phyloP scores from a whole-genome alignment of 2,888 invertebrate species.

The Clostera curtula region DNA sequence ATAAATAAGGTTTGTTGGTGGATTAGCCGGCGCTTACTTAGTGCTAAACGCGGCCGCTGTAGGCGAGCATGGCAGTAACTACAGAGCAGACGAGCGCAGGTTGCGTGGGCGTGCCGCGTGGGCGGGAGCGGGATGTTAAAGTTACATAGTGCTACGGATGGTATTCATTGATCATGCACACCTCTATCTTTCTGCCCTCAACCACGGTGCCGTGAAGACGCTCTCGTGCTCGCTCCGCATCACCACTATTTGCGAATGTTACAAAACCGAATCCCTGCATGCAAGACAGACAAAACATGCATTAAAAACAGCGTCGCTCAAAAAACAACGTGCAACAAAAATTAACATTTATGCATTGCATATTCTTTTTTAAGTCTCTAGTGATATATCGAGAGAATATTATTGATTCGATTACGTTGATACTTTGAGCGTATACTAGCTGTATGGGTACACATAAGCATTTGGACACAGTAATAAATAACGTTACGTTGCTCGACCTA shows the following conservation, averaged over 20 bases:
- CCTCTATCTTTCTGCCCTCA: constrained; percentile 99
- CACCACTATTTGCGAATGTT: constrained; percentile 99
- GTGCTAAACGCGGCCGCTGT: constrained; percentile 50
- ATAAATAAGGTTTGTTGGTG: constrained; percentile 75
- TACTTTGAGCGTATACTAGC: constrained; percentile 75
- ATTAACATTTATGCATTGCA: constrained; percentile 78
- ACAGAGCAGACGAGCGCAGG: constrained; percentile 74
- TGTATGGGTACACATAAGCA: constrained; percentile 73
- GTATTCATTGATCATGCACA: constrained; percentile 91
- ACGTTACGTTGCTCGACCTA: constrained; percentile 62
- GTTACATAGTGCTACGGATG: constrained; percentile 77
- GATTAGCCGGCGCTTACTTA: constrained; percentile 63
- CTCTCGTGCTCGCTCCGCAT: constrained; percentile 99
- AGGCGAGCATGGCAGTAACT: constrained; percentile 71
- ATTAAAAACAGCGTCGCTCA: constrained; percentile 89
- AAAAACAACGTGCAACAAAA: constrained; percentile 86
- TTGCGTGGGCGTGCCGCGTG: constrained; percentile 57
- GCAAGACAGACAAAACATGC: constrained; percentile 97
- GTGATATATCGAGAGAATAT: constrained; percentile 68
- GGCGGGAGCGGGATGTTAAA: constrained; percentile 79
- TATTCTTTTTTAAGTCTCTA: constrained; percentile 70
- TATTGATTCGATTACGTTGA: constrained; percentile 67
- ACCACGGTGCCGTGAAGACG: constrained; percentile 99
- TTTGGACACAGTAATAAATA: constrained; percentile 64
- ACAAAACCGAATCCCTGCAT: constrained; percentile 99